Percentiles rank a stretch among this genome's conserved stretches.
These are phyloP conservation scores for Cacoxenus indagator DNA, from an alignment of 2,888 invertebrate species.

Conservation along the genomic window DNA sequence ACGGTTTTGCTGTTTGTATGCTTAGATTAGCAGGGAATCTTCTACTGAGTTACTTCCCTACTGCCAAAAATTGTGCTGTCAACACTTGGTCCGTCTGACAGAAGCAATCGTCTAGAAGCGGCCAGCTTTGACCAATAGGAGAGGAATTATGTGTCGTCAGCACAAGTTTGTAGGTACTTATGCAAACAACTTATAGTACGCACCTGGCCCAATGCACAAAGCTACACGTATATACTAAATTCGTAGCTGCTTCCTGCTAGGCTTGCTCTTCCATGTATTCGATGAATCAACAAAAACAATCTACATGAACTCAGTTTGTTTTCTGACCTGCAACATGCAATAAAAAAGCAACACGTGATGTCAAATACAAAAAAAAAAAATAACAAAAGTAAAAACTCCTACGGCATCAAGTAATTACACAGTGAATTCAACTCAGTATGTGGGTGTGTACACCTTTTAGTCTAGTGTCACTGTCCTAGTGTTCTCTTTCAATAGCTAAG, in stretches of 20 bases:
- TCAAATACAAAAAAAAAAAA: slow-evolving; percentile 27
- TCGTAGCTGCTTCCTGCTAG: too few relatives aligned
- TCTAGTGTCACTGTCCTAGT: background rate
- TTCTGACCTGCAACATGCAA: slow-evolving; percentile 33
- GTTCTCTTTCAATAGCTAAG: too few relatives aligned
- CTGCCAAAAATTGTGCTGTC: too few relatives aligned
- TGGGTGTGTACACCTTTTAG: background rate
- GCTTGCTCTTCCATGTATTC: too few relatives aligned
- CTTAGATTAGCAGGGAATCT: too few relatives aligned
- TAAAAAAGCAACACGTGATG: slow-evolving; percentile 28
- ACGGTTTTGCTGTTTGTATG: too few relatives aligned
- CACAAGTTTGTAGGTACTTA: slow-evolving; percentile 9
- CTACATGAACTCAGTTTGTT: slow-evolving; percentile 34
- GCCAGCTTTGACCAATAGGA: too few relatives aligned
- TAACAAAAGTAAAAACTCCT: slow-evolving; percentile 15
- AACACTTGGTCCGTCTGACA: too few relatives aligned
- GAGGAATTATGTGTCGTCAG: slow-evolving; percentile 3
- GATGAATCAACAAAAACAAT: slow-evolving; percentile 8
- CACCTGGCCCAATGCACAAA: slow-evolving; percentile 26
- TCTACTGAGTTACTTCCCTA: slow-evolving; percentile 38
- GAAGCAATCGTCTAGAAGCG: too few relatives aligned
- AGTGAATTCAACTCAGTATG: background rate
- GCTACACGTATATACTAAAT: too few relatives aligned
- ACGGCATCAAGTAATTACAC: background rate
- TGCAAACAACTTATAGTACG: slow-evolving; percentile 21